phyloP scores from a whole-genome alignment of 2,888 invertebrate species.

The Noctua fimbriata region DNA sequence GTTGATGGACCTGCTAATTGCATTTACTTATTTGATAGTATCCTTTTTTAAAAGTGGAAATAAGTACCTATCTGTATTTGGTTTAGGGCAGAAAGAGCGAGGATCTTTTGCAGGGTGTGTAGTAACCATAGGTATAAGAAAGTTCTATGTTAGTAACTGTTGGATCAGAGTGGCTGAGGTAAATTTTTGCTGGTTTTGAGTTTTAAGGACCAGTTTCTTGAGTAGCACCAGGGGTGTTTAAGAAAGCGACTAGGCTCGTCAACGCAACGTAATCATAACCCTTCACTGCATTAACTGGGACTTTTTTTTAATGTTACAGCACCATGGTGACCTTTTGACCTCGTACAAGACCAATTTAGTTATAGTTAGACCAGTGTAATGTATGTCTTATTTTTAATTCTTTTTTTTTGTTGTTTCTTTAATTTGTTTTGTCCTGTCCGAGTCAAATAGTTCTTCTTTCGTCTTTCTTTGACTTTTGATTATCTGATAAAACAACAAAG shows the following conservation, averaged over 20 bases:
- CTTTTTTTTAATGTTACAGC: no score
- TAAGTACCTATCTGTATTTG: background rate
- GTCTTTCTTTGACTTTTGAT: background rate
- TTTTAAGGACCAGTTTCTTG: background rate
- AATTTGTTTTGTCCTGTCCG: no score
- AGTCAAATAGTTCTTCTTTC: no score
- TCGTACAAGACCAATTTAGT: no score
- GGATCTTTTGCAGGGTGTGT: background rate
- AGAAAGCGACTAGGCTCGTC: background rate
- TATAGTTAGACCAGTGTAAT: no score
- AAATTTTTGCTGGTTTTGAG: background rate
- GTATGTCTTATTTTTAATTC: no score
- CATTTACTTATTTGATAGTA: background rate
- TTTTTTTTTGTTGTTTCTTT: no score
- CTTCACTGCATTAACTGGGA: background rate
- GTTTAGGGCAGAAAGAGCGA: background rate
- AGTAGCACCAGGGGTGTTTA: background rate
- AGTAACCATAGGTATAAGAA: background rate
- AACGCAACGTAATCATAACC: background rate
- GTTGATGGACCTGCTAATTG: constrained; percentile 60
- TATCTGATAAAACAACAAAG: background rate
- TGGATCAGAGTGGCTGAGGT: background rate
- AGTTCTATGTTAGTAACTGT: background rate
- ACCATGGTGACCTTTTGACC: no score
- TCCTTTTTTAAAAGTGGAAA: background rate